Percentiles rank a stretch among this genome's conserved stretches.
These are phyloP conservation scores for Oophaga sylvatica DNA, from an alignment of 2,797 vertebrate species.

Conservation along the genomic window DNA sequence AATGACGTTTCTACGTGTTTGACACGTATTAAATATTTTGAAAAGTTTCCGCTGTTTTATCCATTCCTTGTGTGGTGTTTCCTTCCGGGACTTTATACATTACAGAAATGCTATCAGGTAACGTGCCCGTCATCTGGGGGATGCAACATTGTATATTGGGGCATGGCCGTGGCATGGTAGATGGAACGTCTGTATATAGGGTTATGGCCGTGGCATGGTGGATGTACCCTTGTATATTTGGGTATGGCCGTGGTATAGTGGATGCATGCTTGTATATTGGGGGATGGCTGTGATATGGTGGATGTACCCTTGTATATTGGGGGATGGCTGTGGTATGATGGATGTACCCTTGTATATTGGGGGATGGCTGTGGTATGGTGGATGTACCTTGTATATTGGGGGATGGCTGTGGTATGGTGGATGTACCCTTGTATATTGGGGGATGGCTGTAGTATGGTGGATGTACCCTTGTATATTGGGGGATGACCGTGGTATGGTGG, in stretches of 20 bases:
- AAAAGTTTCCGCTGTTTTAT: slow-evolving; percentile 55
- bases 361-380: no score
- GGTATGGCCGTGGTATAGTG: no score
- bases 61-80: slow-evolving; percentile 8
- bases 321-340: no score
- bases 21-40: slow-evolving; percentile 89
- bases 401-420: no score
- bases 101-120: not conserved
- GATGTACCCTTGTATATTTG: no score
- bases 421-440: not conserved
- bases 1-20: slow-evolving; percentile 76
- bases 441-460: not conserved
- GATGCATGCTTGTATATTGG: no score
- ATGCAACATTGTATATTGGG: not conserved
- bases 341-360: no score
- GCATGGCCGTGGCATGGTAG: not conserved
- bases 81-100: not conserved
- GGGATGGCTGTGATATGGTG: no score
- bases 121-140: not conserved
- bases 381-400: no score
- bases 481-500: no score
- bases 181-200: not conserved
- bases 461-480: not conserved
- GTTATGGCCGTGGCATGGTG: no score
- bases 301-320: no score